Conservation (phyloP, 2,113 vertebrate genomes). For the Fulica atra region DNA sequence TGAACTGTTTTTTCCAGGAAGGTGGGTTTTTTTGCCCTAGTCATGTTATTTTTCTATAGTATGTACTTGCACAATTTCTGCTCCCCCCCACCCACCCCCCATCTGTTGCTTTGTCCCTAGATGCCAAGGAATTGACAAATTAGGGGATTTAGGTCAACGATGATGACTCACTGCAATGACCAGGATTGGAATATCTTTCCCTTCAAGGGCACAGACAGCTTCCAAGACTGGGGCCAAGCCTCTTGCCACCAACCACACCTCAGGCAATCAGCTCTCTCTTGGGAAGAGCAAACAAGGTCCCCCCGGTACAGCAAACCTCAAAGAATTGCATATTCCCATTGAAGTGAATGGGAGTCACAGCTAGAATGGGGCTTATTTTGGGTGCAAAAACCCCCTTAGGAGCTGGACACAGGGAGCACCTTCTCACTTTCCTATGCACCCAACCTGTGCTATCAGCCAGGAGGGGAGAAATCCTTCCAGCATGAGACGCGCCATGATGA, state of each 20-base stretch:
- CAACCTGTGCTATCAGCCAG: neutral
- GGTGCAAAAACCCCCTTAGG: neutral
- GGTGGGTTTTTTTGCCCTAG: neutral
- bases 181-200: neutral
- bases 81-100: neutral
- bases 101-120: neutral
- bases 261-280: neutral
- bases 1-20: neutral
- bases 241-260: neutral
- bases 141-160: neutral
- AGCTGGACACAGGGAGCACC: neutral
- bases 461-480: neutral
- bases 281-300: neutral
- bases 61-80: neutral
- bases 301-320: neutral
- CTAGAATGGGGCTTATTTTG: neutral
- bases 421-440: neutral
- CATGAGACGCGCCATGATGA: accelerated
- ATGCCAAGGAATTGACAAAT: neutral
- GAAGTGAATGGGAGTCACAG: neutral
- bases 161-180: neutral
- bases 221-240: neutral
- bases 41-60: neutral
- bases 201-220: accelerated
- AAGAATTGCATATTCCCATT: neutral